Evolutionary conservation across 2,888 invertebrate genomes (phyloP), one percentile per base, ranked within the genome.

Genomic region (Incurvaria masculella): DNA sequence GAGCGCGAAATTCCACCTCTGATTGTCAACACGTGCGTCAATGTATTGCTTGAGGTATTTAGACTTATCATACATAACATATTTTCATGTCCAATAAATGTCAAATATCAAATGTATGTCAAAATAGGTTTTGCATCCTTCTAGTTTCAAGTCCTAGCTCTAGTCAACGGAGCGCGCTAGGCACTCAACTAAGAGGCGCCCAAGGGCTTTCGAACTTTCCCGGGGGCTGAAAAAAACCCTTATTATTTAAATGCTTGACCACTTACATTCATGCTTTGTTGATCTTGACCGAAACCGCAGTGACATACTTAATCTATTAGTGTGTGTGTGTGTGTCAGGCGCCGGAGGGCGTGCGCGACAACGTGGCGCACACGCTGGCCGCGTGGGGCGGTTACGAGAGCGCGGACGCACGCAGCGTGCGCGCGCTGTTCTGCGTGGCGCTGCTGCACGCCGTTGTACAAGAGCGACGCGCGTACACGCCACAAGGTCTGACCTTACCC

Each of bases 391-490:
- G 57, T 14, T 39, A 42, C 14, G 49, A 44, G 21, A 65, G 66
- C 54, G 44, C 55, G 1, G 70, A 71, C 16, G 54, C 69, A 4
- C 65, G 65, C 53, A 65, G 58, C 19, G 72, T 81, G 54, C 75
- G 84, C 44, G 66, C 79, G 55, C 83, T 81, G 56, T 81, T 85
- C 45, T 80, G 89, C 49, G 86, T 97, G 58, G 86, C 90, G 5
- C 72, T 97, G 16, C 88, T 95, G 52, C 96, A 97, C 66, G 94
- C 97, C 1, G 80, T 97, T 14, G 80, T 95, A 46, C 91, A 91
- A 65, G 98, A 99, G 69, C 81, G 99, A 39, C 81, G 97, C 50
- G 91, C 88, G 46, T 98, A 88, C 66, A 91, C 96, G 57, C 96
- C 96, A 1, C 92, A 94, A 80, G 87, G 82, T 81, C 57, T 46